Percentiles rank a stretch among this genome's conserved stretches.
Evolutionary conservation across 2,888 invertebrate species (phyloP).

Genomic region (Atrina japonica): DNA sequence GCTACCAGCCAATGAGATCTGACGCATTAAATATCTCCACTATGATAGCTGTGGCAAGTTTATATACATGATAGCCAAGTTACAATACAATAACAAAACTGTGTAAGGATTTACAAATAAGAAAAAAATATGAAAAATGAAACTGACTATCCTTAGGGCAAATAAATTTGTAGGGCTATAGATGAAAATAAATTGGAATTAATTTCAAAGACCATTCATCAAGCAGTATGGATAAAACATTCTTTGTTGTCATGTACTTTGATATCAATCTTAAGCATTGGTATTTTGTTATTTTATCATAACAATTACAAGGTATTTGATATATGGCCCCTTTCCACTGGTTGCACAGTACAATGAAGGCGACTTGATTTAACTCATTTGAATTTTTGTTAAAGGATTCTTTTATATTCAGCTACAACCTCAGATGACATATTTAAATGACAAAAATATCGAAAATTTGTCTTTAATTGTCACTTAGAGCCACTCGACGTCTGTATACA

Average conservation of each 20-base stretch:
- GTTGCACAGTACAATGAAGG: not conserved
- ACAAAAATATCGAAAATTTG: constrained; percentile 40
- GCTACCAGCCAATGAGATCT: too few relatives aligned
- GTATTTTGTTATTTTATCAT: constrained; percentile 1
- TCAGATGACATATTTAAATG: constrained; percentile 33
- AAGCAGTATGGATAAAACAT: not conserved
- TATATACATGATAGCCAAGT: too few relatives aligned
- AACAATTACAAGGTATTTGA: not conserved
- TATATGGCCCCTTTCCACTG: not conserved
- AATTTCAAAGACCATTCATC: constrained; percentile 17
- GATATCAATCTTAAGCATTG: not conserved
- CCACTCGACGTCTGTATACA: not conserved
- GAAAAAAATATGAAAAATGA: constrained; percentile 1
- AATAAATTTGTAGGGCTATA: constrained; percentile 20
- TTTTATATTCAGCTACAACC: not conserved
- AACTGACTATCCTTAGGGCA: not conserved
- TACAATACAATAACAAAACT: not conserved
- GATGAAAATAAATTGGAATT: constrained; percentile 20
- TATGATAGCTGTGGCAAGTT: too few relatives aligned
- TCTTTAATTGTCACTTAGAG: constrained; percentile 38
- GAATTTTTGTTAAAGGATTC: not conserved
- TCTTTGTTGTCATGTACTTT: too few relatives aligned
- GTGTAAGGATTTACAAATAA: not conserved
- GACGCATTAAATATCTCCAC: too few relatives aligned
- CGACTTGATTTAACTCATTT: not conserved